Percentiles rank a stretch among this genome's conserved stretches.
These are phyloP conservation scores for Dicerorhinus sumatrensis DNA, from an alignment of 2,113 vertebrate genomes.

Conservation along the genomic window DNA sequence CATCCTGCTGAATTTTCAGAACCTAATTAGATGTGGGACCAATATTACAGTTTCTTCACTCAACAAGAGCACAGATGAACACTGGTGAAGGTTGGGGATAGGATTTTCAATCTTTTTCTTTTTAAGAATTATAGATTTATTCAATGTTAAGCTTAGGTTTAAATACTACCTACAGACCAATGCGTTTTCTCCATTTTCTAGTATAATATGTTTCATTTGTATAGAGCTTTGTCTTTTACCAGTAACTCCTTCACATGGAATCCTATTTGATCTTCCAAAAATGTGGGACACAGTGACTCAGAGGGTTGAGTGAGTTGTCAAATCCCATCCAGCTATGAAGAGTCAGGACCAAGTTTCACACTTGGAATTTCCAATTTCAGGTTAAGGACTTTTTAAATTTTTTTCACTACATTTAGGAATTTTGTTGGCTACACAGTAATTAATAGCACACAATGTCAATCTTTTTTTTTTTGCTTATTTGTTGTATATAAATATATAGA, in stretches of 20 bases:
- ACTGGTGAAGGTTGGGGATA: background rate
- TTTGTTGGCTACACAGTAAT: background rate
- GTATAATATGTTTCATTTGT: background rate
- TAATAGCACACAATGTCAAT: background rate
- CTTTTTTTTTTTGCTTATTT: conserved; percentile 25
- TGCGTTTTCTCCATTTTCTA: background rate
- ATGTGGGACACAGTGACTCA: conserved; percentile 37
- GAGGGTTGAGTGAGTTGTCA: conserved; percentile 18
- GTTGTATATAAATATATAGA: background rate
- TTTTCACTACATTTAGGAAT: background rate
- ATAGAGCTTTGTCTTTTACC: background rate
- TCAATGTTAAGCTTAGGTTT: background rate
- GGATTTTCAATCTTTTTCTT: background rate
- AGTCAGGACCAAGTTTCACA: conserved; percentile 46
- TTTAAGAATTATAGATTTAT: background rate
- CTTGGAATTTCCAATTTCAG: conserved; percentile 41
- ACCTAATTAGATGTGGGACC: conserved; percentile 44
- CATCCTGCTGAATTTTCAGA: conserved; percentile 50
- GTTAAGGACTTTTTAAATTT: background rate
- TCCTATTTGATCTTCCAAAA: conserved; percentile 13
- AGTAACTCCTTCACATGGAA: background rate
- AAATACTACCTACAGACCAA: background rate
- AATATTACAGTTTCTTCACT: conserved; percentile 46
- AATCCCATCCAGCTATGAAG: conserved; percentile 22
- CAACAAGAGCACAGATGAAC: background rate